Evolutionary conservation across 2,888 invertebrate genomes (phyloP).

Genomic region (Drosophila fungiperda): DNA sequence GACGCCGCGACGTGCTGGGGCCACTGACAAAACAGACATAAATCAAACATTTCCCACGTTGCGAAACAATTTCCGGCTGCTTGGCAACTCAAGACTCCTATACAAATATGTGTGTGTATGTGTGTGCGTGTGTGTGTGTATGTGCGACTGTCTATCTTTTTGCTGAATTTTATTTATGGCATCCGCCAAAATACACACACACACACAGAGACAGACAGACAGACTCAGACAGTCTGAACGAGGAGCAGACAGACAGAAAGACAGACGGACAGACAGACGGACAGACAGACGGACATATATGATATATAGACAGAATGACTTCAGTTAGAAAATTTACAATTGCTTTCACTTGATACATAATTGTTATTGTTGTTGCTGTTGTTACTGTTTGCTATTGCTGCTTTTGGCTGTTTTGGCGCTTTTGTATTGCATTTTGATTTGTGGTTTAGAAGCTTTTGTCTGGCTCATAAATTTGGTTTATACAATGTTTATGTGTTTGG

Average conservation of each 20-base stretch:
- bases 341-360: slow-evolving; percentile 76
- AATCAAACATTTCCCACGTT: slow-evolving; percentile 82
- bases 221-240: slow-evolving; percentile 18
- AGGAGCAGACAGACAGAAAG: slow-evolving; percentile 33
- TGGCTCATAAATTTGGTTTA: slow-evolving; percentile 75
- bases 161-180: slow-evolving; percentile 79
- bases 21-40: slow-evolving; percentile 76
- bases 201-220: slow-evolving; percentile 22
- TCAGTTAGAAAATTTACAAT: slow-evolving; percentile 80
- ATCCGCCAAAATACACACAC: slow-evolving; percentile 64
- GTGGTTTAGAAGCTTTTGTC: slow-evolving; percentile 72
- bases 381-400: slow-evolving; percentile 34
- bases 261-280: slow-evolving; percentile 15
- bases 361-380: slow-evolving; percentile 59
- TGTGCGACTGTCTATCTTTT: slow-evolving; percentile 70
- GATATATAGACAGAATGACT: slow-evolving; percentile 78
- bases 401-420: slow-evolving; percentile 54
- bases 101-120: not conserved
- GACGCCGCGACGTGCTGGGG: slow-evolving; percentile 50
- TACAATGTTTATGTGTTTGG: slow-evolving; percentile 8
- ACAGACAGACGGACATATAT: slow-evolving; percentile 47
- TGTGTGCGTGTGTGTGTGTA: not conserved
- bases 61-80: slow-evolving; percentile 78
- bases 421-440: slow-evolving; percentile 78
- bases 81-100: slow-evolving; percentile 67